Base-by-base conservation (phyloP, 2,888 invertebrate genomes). In the Crossocerus cetratus region DNA sequence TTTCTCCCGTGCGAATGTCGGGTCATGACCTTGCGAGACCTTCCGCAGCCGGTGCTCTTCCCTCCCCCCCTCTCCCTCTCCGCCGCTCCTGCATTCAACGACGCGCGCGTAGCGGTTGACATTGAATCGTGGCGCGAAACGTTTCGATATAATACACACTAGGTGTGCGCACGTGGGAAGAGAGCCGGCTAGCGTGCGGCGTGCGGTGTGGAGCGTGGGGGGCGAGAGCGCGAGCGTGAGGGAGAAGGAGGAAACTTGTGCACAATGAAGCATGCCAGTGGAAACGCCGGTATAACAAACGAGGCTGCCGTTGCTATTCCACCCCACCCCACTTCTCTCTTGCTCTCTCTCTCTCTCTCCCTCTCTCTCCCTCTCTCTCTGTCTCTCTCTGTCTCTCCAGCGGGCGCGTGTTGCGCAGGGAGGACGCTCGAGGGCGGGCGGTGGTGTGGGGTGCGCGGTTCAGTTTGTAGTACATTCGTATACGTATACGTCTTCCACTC, bases 11-110 rank as follows among this genome's bases (percentile, higher is more conserved):
- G 60, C 49, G 63, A 64, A 63, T 63, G 59, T 60, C 44, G 62
- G 72, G 69, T 67, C 55, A 64, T 76, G 82, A 81, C 81, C 81
- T 81, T 81, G 82, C 71, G 74, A 71, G 78, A 79, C 79, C 81
- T 78, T 77, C 74, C 77, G 59, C 32, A 32, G 32, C 67, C 72
- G 64, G 67, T 67, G 32, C 32, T 32, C 32, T 32, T 32, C 32
- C 11, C 32, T 8, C 32, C 11, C 32, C 11, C 32, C 11, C 32
- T 4, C 60, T 63, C 66, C 74, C 49, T 32, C 49, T 49, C 49
- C 14, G 14, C 65, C 75, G 73, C 66, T 65, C 32, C 32, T 44
- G 67, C 71, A 58, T 75, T 75, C 76, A 68, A 69, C 69, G 75
- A 55, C 21, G 21, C 59, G 65, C 69, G 76, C 72, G 64, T 45